Evolutionary conservation across 1,140 invertebrate genomes (phyloP), one percentile per base, ranked within the genome.

Genomic region (Aleiodes sp.): DNA sequence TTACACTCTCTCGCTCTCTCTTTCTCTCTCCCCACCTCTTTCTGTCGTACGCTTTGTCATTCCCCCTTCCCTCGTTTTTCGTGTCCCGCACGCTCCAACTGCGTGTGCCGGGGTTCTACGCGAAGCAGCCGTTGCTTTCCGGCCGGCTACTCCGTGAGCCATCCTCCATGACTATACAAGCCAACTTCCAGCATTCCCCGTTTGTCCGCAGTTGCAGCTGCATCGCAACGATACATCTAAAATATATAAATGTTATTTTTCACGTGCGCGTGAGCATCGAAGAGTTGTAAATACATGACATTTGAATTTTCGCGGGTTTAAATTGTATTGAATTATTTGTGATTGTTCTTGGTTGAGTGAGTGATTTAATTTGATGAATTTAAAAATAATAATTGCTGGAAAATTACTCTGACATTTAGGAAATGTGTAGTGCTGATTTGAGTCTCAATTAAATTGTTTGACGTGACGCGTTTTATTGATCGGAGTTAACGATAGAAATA

Each of bases 101-200:
- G 62, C 60, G 75, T 70, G 70, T 57, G 61, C 63, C 43, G 33
- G 59, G 63, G 46, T 37, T 41, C 52, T 67, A 70, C 70, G 61
- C 69, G 68, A 71, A 74, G 75, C 75, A 76, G 77, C 75, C 76
- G 67, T 72, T 72, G 76, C 78, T 78, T 77, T 80, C 77, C 78
- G 76, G 75, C 76, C 77, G 77, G 80, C 77, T 78, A 77, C 74
- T 78, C 75, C 61, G n/a, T n/a, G 70, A 76, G 74, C 70, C 76
- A 76, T 73, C 79, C 78, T 77, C 73, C 76, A 74, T 77, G 3
- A 26, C 46, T 52, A 52, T 52, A 46, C 41, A 78, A 73, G 33
- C 77, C 75, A 73, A 80, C 76, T 78, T 83, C 78, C 79, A 79
- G 80, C 82, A 80, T 83, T 83, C 81, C 78, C 78, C 76, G 77